These are phyloP conservation scores for Diplogasteroides magnus DNA, from an alignment of 1,140 invertebrate genomes.

Conservation along the genomic window DNA sequence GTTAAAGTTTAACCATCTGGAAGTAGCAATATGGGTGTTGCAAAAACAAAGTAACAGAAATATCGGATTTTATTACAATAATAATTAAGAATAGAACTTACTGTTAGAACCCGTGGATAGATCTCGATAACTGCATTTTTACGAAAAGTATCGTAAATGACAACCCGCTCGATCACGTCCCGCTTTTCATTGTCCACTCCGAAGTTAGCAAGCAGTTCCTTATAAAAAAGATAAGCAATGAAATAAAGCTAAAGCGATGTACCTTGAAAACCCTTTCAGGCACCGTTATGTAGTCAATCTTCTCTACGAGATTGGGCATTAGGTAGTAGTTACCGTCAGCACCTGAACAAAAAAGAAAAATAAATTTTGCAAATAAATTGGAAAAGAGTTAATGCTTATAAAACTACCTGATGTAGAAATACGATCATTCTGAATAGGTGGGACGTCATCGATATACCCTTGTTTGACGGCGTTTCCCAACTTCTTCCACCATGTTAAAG, in stretches of 20 bases:
- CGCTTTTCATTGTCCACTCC: slow-evolving; percentile 37
- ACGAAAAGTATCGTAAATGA: slow-evolving; percentile 37
- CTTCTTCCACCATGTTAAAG: slow-evolving; percentile 23
- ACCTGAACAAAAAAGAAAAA: slow-evolving; percentile 9
- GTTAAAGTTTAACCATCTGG: no score
- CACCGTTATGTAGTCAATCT: slow-evolving; percentile 33
- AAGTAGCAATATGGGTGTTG: no score
- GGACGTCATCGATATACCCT: slow-evolving; percentile 22
- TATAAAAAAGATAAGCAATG: slow-evolving; percentile 36
- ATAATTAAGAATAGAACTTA: slow-evolving; percentile 25
- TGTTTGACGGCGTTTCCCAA: slow-evolving; percentile 11
- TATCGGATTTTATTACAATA: slow-evolving; percentile 2
- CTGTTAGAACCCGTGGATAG: slow-evolving; percentile 40
- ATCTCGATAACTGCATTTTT: slow-evolving; percentile 33
- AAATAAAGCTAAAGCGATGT: slow-evolving; percentile 19
- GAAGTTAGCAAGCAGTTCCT: slow-evolving; percentile 20
- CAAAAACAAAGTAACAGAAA: no score
- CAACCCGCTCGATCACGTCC: slow-evolving; percentile 37
- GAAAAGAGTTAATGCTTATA: background rate
- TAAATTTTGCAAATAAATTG: background rate
- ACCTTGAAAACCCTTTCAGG: slow-evolving; percentile 34
- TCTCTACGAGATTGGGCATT: slow-evolving; percentile 37
- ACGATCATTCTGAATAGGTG: slow-evolving; percentile 17
- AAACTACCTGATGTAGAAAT: slow-evolving; percentile 17
- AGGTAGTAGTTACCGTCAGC: slow-evolving; percentile 15